Evolutionary conservation across 1,140 invertebrate genomes (phyloP).

Genomic region (Coenobita brevimanus): DNA sequence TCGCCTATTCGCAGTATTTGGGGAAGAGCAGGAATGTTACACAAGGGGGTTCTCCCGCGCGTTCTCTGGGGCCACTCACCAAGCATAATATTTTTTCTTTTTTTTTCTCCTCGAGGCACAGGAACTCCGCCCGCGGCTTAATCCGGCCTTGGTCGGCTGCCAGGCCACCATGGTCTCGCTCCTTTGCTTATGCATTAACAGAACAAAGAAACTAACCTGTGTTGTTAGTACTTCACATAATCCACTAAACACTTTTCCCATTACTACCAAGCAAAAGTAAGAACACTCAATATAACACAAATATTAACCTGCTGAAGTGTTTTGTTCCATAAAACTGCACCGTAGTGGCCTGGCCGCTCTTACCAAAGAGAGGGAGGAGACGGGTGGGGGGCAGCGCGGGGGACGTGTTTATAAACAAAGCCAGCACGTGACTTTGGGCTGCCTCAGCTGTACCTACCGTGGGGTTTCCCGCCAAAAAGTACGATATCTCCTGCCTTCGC

Average conservation of each 20-base stretch:
- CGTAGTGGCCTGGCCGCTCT: slow-evolving; percentile 53
- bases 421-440: slow-evolving; percentile 49
- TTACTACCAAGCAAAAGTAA: background rate
- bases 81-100: slow-evolving; percentile 33
- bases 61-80: slow-evolving; percentile 39
- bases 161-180: slow-evolving; percentile 37
- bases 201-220: slow-evolving; percentile 26
- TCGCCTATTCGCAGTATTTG: no score
- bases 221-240: background rate
- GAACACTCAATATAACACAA: background rate
- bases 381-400: background rate
- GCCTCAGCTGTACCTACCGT: slow-evolving; percentile 1
- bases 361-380: slow-evolving; percentile 8
- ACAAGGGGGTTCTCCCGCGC: slow-evolving; percentile 22
- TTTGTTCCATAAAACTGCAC: background rate
- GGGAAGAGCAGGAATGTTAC: slow-evolving; percentile 10
- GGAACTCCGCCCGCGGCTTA: slow-evolving; percentile 49
- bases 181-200: background rate
- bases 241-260: background rate
- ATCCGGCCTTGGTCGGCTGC: slow-evolving; percentile 51
- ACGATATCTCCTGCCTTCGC: background rate
- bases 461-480: slow-evolving; percentile 47
- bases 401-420: slow-evolving; percentile 64
- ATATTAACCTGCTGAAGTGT: background rate
- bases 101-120: slow-evolving; percentile 8